A percentile compares a stretch with the other conserved stretches of the same genome.
Evolutionary conservation across 2,113 vertebrate species (phyloP).

Genomic region (Excalfactoria chinensis): DNA sequence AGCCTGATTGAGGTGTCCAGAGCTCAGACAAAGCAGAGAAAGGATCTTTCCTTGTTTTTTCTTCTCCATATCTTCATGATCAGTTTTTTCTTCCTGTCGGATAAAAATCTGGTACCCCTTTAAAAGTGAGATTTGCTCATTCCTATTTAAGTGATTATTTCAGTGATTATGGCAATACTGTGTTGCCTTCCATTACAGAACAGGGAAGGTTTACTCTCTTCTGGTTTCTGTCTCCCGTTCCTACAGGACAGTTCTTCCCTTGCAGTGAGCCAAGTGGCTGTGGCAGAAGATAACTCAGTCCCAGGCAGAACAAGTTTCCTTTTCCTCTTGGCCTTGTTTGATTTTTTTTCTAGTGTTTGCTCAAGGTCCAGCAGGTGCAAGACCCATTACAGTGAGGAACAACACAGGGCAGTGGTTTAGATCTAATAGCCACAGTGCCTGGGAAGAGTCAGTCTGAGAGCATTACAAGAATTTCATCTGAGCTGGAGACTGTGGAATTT

Average conservation of each 20-base stretch:
- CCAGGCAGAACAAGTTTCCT: neutral
- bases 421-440: neutral
- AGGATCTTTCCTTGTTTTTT: neutral
- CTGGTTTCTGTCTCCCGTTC: neutral
- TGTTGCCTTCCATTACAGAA: neutral
- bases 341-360: neutral
- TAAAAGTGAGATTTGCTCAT: neutral
- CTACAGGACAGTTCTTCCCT: neutral
- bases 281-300: neutral
- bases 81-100: neutral
- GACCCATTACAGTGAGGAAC: neutral
- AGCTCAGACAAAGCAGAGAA: neutral
- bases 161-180: neutral
- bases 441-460: neutral
- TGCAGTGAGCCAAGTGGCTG: neutral
- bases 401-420: neutral
- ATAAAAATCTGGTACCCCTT: neutral
- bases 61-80: neutral
- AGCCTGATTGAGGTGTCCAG: neutral
- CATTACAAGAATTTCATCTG: neutral
- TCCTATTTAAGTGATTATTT: too few relatives aligned
- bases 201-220: neutral
- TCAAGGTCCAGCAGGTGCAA: neutral
- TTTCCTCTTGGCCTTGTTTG: neutral
- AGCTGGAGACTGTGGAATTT: neutral